Base-by-base conservation (phyloP, 2,888 invertebrate species). In the Zaprionus obscuricornis region DNA sequence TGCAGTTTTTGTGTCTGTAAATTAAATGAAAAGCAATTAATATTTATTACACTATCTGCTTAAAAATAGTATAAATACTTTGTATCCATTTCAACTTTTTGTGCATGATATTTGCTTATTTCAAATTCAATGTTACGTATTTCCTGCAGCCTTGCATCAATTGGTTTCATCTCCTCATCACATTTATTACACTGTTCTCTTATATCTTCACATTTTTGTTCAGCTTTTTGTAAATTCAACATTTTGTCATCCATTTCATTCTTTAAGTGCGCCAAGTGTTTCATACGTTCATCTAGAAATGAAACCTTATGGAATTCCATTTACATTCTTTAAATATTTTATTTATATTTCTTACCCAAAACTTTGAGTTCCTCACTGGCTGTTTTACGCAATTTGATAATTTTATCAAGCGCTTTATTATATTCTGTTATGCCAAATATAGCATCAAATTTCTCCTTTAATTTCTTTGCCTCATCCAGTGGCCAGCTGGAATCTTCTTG, bases 401-500 rank as follows among this genome's bases (percentile, higher is more conserved):
- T 92, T 11, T 90, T 91, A 49, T 98, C 97, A 74, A 98, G 92
- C 60, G 96, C 96, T 87, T 96, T 97, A 76, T 97, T 97, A 88
- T 97, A 98, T 86, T 95, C 95, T 0, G 95, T 95, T 0, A 98
- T 96, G 84, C 98, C 98, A 91, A 99, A 99, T 75, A 99, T 99
- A 65, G 96, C 97, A 92, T 99, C 99, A 92, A 99, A 99, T 74
- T 95, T 95, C 70, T 96, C 95, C 88, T 99, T 99, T 0, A 99
- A 92, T 79, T 95, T 95, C 88, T 97, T 96, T 0, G 96, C 95
- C 89, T 98, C 97, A 87, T 97, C 96, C 49, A 99, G 91, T 0
- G 99, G 99, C 98, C 99, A 99, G 86, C 94, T 94, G 0, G 98
- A 95, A 71, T 99, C 98, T 90, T 99, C 99, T 92, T 99, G 99